These are phyloP conservation scores for Tyria jacobaeae DNA, from an alignment of 2,888 invertebrate genomes.

Conservation along the genomic window DNA sequence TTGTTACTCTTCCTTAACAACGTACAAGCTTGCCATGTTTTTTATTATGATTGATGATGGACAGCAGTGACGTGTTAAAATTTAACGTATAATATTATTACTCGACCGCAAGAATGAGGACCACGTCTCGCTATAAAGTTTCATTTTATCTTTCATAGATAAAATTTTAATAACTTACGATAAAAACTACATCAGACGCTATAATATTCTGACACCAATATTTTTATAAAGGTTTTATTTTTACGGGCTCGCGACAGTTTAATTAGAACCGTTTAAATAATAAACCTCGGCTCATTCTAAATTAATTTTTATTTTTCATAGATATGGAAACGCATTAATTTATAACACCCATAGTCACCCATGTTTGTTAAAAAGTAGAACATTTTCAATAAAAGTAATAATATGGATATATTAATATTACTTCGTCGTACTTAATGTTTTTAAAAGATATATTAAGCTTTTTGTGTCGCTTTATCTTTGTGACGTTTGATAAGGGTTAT, in stretches of 20 bases:
- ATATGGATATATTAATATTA: no score
- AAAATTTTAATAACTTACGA: conserved; percentile 34
- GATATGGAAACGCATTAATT: not conserved
- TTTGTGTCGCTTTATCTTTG: no score
- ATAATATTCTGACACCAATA: conserved; percentile 16
- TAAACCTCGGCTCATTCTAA: not conserved
- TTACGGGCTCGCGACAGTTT: conserved; percentile 16
- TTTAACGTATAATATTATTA: conserved; percentile 28
- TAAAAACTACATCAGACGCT: conserved; percentile 30
- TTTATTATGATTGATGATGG: conserved; percentile 26
- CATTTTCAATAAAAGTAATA: no score
- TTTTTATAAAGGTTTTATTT: conserved; percentile 18
- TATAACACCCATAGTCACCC: no score
- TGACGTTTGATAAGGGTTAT: no score
- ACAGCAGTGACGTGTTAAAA: conserved; percentile 15
- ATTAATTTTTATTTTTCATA: not conserved
- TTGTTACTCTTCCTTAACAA: not conserved
- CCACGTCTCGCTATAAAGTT: conserved; percentile 24
- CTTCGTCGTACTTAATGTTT: no score
- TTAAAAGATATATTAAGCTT: no score
- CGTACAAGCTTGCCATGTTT: conserved; percentile 2
- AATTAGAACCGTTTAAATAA: conserved; percentile 16
- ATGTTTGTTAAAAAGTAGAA: not conserved
- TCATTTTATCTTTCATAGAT: conserved; percentile 33
- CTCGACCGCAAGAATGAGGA: conserved; percentile 10